A percentile compares a stretch with the other conserved stretches of the same genome.
phyloP scores from a whole-genome alignment of 2,888 invertebrate genomes.

The Camptogramma bilineatum region DNA sequence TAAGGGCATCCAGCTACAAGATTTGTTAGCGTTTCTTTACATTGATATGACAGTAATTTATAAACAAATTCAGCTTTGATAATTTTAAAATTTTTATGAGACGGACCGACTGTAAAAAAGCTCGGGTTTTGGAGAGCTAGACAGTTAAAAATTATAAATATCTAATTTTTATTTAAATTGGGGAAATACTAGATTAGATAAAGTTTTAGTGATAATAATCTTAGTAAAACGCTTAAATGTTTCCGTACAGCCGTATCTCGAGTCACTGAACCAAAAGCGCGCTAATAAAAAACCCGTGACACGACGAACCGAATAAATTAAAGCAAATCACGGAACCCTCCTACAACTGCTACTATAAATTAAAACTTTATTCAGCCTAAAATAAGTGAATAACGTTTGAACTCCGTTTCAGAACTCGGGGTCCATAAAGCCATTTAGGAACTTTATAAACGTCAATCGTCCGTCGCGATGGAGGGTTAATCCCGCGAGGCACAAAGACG shows the following conservation, averaged over 20 bases:
- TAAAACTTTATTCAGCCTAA: conserved; percentile 34
- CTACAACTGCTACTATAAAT: conserved; percentile 27
- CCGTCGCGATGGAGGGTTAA: conserved; percentile 51
- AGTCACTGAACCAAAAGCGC: background rate
- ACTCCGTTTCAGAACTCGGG: conserved; percentile 34
- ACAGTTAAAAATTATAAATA: too few species aligned
- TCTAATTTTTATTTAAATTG: too few species aligned
- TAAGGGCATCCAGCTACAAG: too few species aligned
- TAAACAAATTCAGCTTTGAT: too few species aligned
- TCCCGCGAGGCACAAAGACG: conserved; percentile 52
- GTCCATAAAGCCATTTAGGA: conserved; percentile 44
- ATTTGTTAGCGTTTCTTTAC: too few species aligned
- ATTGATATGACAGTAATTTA: too few species aligned
- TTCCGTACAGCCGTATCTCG: background rate
- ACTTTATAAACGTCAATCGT: conserved; percentile 52
- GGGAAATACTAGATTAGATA: too few species aligned
- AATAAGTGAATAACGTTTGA: conserved; percentile 33
- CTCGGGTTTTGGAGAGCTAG: too few species aligned
- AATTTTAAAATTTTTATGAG: too few species aligned
- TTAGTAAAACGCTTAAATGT: too few species aligned
- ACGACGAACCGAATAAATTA: conserved; percentile 23
- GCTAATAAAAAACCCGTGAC: background rate
- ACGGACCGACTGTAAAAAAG: too few species aligned
- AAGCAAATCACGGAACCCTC: conserved; percentile 20
- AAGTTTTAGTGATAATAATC: too few species aligned